A percentile compares a stretch with the other conserved stretches of the same genome.
Evolutionary conservation across 2,113 vertebrate genomes (phyloP).

Genomic region (Prionailurus bengalensis): DNA sequence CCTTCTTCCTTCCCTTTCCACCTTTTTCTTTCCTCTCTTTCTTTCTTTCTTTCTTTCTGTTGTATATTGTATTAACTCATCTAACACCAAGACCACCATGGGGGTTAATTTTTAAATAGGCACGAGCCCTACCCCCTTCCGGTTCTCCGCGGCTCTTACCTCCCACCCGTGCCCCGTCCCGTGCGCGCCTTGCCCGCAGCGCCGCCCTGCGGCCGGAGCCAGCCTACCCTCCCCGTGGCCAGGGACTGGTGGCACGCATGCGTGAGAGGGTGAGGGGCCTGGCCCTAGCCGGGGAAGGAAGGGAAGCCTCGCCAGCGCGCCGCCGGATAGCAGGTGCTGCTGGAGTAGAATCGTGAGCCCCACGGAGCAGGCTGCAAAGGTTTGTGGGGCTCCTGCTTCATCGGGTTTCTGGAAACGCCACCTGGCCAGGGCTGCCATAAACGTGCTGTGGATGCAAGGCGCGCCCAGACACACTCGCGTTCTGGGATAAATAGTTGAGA

Average conservation of each 20-base stretch:
- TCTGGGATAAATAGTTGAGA: neutral
- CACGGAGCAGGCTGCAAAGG: neutral
- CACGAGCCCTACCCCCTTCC: no score
- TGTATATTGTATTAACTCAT: neutral
- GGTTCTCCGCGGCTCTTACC: rapidly evolving
- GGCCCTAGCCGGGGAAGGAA: rapidly evolving
- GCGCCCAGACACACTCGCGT: neutral
- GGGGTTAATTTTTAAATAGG: neutral
- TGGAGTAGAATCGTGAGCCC: neutral
- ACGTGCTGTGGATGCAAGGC: rapidly evolving
- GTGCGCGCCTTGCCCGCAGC: rapidly evolving
- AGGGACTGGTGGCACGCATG: neutral
- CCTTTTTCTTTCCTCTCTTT: no score
- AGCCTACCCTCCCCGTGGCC: neutral
- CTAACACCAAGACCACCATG: neutral
- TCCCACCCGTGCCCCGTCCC: rapidly evolving
- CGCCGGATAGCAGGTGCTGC: neutral
- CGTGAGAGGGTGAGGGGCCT: neutral
- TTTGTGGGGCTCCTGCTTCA: neutral
- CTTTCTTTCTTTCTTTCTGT: neutral
- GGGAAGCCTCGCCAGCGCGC: rapidly evolving
- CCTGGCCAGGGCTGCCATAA: neutral
- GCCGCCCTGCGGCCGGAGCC: neutral
- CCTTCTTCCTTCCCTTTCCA: rapidly evolving
- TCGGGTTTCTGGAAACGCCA: neutral